Base-by-base conservation (phyloP, 30 jellyfish, hydroid and myxozoan genomes). In the Pelagia noctiluca region DNA sequence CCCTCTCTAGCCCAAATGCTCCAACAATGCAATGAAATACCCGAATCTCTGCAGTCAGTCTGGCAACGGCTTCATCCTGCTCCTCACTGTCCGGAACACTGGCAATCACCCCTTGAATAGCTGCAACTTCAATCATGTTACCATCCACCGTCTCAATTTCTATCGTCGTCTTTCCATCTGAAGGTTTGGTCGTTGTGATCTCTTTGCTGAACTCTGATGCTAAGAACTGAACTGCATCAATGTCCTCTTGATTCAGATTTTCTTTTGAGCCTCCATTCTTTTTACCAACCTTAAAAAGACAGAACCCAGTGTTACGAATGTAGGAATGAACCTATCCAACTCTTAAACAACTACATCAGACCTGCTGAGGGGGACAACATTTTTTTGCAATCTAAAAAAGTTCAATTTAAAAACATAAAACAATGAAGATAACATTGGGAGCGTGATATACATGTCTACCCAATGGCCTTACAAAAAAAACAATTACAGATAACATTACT, bases 131-230 rank as follows among this genome's bases (percentile, higher is more conserved):
- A 0, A 80, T 53, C 81, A 80, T 63, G 19, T 69, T 80, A 22
- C 74, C 71, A 50, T 80, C 90, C 28, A 80, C 75, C 23, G 82
- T 80, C 26, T 80, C 90, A 7, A 70, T 22, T 0, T 64, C 90
- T 25, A 26, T 19, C 37, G 34, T 21, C 4, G n/a, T 77, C 36
- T 80, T 80, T 23, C 49, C 84, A 3, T 80, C 90, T n/a, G 63
- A 28, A 30, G 2, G 4, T 46, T 53, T 65, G 0, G 82, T 19
- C 48, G 57, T 46, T 63, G 60, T 61, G 4, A 33, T 29, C 48
- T 80, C 90, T 32, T 80, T 80, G 67, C 84, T 66, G 37, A 80
- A 80, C 46, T 80, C 90, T 35, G 90, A 50, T 12, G 90, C 90
- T 10, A 80, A 68, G 35, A 80, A 80, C 53, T 80, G 69, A 24